A percentile compares a stretch with the other conserved stretches of the same genome.
These are phyloP conservation scores for Paraplagusia blochii DNA, from an alignment of 2,113 vertebrate species.

Conservation along the genomic window DNA sequence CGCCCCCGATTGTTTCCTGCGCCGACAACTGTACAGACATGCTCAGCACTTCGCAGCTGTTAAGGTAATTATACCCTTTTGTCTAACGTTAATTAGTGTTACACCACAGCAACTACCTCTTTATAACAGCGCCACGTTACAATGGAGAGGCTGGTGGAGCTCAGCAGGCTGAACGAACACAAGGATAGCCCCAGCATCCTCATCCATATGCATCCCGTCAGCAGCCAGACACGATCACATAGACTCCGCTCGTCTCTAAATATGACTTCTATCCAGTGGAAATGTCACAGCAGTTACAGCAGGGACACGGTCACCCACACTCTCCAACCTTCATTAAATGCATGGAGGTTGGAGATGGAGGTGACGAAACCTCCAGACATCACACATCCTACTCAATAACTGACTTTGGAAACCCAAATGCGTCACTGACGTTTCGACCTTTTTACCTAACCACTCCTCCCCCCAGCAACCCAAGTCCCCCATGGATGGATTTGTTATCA, in stretches of 20 bases:
- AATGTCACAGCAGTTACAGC: constrained; percentile 3
- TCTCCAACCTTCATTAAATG: not conserved
- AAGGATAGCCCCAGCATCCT: constrained; percentile 32
- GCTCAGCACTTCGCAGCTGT: constrained; percentile 60
- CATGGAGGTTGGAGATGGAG: constrained; percentile 8
- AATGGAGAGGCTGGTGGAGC: not conserved
- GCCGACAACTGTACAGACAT: constrained; percentile 72
- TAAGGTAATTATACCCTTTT: constrained; percentile 44
- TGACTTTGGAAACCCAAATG: constrained; percentile 43
- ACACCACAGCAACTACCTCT: not conserved
- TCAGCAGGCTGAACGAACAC: not conserved
- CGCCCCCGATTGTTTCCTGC: constrained; percentile 70
- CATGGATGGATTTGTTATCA: not conserved
- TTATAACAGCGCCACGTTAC: not conserved
- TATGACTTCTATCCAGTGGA: not conserved
- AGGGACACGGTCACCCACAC: not conserved
- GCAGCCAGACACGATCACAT: constrained; percentile 54
- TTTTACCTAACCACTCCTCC: constrained; percentile 5
- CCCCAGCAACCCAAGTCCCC: not conserved
- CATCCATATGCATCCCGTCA: constrained; percentile 58
- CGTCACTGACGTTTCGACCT: constrained; percentile 52
- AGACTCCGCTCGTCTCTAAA: constrained; percentile 35
- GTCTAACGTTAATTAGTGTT: not conserved
- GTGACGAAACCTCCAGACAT: not conserved
- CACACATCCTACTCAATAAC: constrained; percentile 13